Base-by-base conservation (phyloP, 2,888 invertebrate genomes). In the Agrotis puta region DNA sequence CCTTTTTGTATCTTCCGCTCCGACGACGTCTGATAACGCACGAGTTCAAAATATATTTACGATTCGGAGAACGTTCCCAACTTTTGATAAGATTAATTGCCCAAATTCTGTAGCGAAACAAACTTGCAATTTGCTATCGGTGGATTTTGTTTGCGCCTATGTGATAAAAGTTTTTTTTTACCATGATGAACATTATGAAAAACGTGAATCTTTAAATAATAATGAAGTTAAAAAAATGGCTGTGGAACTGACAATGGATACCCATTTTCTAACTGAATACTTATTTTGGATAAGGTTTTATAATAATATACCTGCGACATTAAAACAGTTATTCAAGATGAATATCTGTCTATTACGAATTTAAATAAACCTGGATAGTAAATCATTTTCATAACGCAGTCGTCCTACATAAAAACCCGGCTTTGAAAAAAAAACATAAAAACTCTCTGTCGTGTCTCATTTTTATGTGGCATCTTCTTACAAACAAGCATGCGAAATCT, bases 21-120 rank as follows among this genome's bases (percentile, higher is more conserved):
- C 56, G 65, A 74, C 63, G 61, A 64, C 56, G 64, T 48, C 70
- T 71, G 74, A 79, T 81, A 80, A 76, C 81, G 76, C 75, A 77
- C 79, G 74, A 85, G 53, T 83, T 79, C 74, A 48, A 73, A 82
- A 82, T 73, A 71, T 71, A 79, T 80, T 81, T 77, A 73, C 75
- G 74, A 81, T 81, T 80, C 76, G 61, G 64, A 61, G 62, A 75
- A 81, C 83, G 76, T 77, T 67, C 58, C 62, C 50, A 84, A 88
- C 78, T 85, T 84, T 83, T 67, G 48, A 69, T 66, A 84, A 85
- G 79, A 85, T 84, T 85, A 85, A 88, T 86, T 86, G 79, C 76
- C 65, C 54, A 80, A 85, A 85, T 79, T 86, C 79, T 63, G 61
- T 24, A 77, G 66, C 51, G 65, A 69, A 77, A 79, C 76, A 63